Base-by-base conservation (phyloP, 1,140 invertebrate genomes). In the Tenebrio molitor region DNA sequence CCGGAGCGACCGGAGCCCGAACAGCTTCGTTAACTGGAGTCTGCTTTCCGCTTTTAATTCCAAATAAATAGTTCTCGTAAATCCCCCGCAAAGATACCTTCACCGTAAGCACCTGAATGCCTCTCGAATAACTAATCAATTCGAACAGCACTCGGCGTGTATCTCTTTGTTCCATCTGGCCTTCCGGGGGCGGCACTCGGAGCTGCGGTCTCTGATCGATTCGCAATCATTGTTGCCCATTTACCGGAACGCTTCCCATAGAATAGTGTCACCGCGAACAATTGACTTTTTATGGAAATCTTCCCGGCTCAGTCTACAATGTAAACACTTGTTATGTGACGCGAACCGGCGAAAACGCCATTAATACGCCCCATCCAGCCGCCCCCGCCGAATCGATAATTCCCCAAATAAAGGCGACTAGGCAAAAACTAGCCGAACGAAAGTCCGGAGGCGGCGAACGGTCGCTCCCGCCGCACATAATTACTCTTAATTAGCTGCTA, bases 401-500 rank as follows among this genome's bases (percentile, higher is more conserved):
- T 67, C 15, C 6, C 39, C 33, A 23, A 68, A 36, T 68, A 50
- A 68, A 50, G 34, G 46, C 33, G 16, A 25, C 63, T 15, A n/a
- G n/a, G n/a, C n/a, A n/a, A n/a, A n/a, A n/a, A n/a, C n/a, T n/a
- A n/a, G n/a, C n/a, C n/a, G n/a, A 7, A 23, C 42, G 39, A 4
- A 67, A 42, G 12, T 17, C 15, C 5, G 25, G 25, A 46, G 8
- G 19, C 10, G 17, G 12, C 65, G 41, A 69, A 2, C 41, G 23
- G 12, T 2, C 7, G 14, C 42, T 46, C 42, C 46, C 62, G 46
- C 69, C 71, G 42, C 53, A 36, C 65, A 46, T 74, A 74, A 76
- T 76, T 76, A 74, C 39, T 72, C 73, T 72, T 69, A 75, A 76
- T 78, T 74, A 76, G 64, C 65, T 44, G 34, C 44, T 71, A 70